Base-by-base conservation (phyloP, 2,797 vertebrate species). In the Lophius americanus region DNA sequence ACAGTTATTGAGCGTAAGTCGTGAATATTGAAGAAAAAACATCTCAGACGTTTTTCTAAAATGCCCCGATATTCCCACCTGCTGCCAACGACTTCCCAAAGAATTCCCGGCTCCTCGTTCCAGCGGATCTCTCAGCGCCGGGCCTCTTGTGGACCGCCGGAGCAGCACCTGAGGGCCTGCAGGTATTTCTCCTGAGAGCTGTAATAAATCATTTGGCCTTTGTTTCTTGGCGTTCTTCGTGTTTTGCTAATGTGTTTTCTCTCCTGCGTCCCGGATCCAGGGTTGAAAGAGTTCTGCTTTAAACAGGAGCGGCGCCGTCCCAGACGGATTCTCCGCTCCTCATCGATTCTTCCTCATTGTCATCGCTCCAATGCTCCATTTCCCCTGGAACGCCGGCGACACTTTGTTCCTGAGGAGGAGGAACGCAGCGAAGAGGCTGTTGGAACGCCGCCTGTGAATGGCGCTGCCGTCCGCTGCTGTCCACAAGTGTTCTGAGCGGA, bases 201-300 rank as follows among this genome's bases (percentile, higher is more conserved):
- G 82, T 88, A 89, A 92, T 93, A 90, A 92, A 92, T 92, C 88
- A 93, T 91, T 91, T 87, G 80, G 51, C 87, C 82, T 91, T 91
- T 90, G 89, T 91, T 79, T 88, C 83, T 86, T 73, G 37, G 75
- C 80, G 68, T 78, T 85, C 78, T 76, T 58, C 70, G 79, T 70
- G 67, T 84, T 88, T 87, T 75, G 75, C 85, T 91, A 88, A 90
- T 89, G 89, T 87, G 85, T 91, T 90, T 85, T 90, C 74, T 81
- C 76, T 83, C 77, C 73, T 68, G 72, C 70, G 53, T 79, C 76
- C 74, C 44, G 62, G 63, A 78, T 80, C 71, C 7, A 41, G 70
- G 80, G 85, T 83, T 89, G 86, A 89, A 83, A 89, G 89, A 89
- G 71, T 62, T 52, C 72, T 84, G 36, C 80, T 80, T 79, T 85